Evolutionary conservation across 2,797 vertebrate species (phyloP).

Genomic region (Enteromius trimaculatus): DNA sequence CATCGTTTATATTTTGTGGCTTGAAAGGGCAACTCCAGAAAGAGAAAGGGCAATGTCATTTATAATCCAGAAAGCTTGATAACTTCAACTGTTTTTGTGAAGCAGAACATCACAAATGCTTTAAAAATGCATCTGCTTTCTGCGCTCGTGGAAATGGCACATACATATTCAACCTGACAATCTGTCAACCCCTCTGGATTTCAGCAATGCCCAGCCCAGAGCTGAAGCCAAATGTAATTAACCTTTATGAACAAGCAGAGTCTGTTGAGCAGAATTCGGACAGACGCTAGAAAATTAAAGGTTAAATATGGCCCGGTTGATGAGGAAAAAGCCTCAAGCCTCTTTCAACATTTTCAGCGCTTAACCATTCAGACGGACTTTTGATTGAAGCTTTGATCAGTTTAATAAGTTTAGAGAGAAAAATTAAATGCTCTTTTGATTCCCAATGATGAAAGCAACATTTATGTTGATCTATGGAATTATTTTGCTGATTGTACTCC

Average conservation of each 20-base stretch:
- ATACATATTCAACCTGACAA: constrained; percentile 56
- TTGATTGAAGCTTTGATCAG: constrained; percentile 33
- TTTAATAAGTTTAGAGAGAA: constrained; percentile 18
- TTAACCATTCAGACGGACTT: constrained; percentile 25
- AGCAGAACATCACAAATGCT: constrained; percentile 21
- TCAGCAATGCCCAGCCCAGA: constrained; percentile 35
- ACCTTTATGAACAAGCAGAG: constrained; percentile 61
- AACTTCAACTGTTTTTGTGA: constrained; percentile 8
- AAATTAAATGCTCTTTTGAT: constrained; percentile 14
- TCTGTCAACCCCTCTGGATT: constrained; percentile 48
- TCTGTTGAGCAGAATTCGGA: constrained; percentile 52
- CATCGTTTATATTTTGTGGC: not conserved
- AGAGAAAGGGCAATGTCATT: constrained; percentile 12
- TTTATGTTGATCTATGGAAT: not conserved
- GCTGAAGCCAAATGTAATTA: constrained; percentile 64
- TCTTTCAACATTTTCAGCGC: constrained; percentile 30
- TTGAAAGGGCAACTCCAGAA: constrained; percentile 7
- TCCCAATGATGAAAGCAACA: not conserved
- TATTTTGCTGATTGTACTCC: not conserved
- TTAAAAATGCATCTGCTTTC: constrained; percentile 34
- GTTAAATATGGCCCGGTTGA: constrained; percentile 41
- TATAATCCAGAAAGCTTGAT: constrained; percentile 2
- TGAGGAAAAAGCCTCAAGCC: constrained; percentile 32
- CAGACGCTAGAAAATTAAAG: constrained; percentile 51
- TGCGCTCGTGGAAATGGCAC: constrained; percentile 38